Conservation (phyloP, 1,140 invertebrate genomes). For the Gonatopus flavifemur region DNA sequence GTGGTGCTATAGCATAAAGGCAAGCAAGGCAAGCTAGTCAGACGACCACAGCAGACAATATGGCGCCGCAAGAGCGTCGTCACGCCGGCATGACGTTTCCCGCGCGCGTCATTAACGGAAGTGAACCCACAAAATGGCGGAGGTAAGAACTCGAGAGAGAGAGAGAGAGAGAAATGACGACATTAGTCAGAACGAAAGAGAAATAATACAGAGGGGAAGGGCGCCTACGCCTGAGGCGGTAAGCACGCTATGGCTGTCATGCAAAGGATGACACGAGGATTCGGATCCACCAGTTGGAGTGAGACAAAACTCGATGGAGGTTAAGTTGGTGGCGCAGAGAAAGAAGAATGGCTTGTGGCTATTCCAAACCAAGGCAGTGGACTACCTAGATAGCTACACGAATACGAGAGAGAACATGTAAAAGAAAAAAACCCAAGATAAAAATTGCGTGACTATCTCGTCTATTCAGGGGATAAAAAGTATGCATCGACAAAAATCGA, state of each 20-base stretch:
- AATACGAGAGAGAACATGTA: no score
- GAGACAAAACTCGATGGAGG: constrained; percentile 19
- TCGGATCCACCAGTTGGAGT: constrained; percentile 11
- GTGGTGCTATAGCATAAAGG: no score
- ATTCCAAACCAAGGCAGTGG: constrained; percentile 24
- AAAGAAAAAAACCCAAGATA: constrained; percentile 4
- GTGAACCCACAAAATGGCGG: constrained; percentile 54
- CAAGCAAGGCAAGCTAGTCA: constrained; percentile 30
- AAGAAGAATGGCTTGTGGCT: constrained; percentile 41
- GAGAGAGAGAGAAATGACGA: no score
- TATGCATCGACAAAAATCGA: no score
- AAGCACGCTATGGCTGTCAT: constrained; percentile 24
- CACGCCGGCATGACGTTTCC: constrained; percentile 49
- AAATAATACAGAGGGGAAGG: constrained; percentile 29
- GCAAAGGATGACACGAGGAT: constrained; percentile 24
- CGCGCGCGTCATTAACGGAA: constrained; percentile 53
- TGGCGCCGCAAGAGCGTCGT: constrained; percentile 50
- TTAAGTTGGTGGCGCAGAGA: constrained; percentile 34
- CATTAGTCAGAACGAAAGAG: no score
- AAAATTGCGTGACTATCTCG: no score
- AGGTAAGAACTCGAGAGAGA: constrained; percentile 52
- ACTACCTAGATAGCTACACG: no score
- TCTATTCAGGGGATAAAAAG: no score
- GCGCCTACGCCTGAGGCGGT: constrained; percentile 29
- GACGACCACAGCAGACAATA: constrained; percentile 52